Evolutionary conservation across 2,888 invertebrate genomes (phyloP).

Genomic region (Opisthograptis luteolata): DNA sequence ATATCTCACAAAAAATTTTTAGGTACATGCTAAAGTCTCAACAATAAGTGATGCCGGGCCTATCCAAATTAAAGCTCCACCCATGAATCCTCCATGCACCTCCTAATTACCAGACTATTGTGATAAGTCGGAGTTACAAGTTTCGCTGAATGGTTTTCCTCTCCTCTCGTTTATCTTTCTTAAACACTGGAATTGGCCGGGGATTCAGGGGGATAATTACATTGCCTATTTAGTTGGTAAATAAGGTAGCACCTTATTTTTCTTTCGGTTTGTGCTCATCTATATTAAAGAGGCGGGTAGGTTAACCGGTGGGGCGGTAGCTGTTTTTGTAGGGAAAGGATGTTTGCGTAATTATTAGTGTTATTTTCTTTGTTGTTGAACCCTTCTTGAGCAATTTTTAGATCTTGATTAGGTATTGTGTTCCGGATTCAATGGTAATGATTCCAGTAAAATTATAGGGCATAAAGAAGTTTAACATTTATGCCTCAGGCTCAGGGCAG

Average conservation of each 20-base stretch:
- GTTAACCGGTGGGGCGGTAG: slow-evolving; percentile 24
- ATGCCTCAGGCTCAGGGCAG: too few species aligned
- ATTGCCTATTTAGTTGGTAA: slow-evolving; percentile 69
- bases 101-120: slow-evolving; percentile 62
- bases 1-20: too few species aligned
- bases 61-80: slow-evolving; percentile 47
- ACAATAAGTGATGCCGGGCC: too few species aligned
- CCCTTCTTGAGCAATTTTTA: not conserved
- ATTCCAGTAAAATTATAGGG: too few species aligned
- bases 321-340: slow-evolving; percentile 20
- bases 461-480: too few species aligned
- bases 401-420: too few species aligned
- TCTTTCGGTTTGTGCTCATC: slow-evolving; percentile 49
- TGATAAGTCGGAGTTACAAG: slow-evolving; percentile 65
- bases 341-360: slow-evolving; percentile 24
- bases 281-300: slow-evolving; percentile 39
- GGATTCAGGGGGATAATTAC: slow-evolving; percentile 78
- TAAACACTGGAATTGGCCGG: slow-evolving; percentile 79
- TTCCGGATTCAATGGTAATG: too few species aligned
- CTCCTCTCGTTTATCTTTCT: slow-evolving; percentile 81
- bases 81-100: slow-evolving; percentile 50
- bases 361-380: slow-evolving; percentile 23
- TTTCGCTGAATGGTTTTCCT: slow-evolving; percentile 73
- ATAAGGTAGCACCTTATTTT: slow-evolving; percentile 60
- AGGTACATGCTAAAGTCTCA: too few species aligned